These are phyloP conservation scores for Enteromius anoplus DNA, from an alignment of 2,797 vertebrate species.

Conservation along the genomic window DNA sequence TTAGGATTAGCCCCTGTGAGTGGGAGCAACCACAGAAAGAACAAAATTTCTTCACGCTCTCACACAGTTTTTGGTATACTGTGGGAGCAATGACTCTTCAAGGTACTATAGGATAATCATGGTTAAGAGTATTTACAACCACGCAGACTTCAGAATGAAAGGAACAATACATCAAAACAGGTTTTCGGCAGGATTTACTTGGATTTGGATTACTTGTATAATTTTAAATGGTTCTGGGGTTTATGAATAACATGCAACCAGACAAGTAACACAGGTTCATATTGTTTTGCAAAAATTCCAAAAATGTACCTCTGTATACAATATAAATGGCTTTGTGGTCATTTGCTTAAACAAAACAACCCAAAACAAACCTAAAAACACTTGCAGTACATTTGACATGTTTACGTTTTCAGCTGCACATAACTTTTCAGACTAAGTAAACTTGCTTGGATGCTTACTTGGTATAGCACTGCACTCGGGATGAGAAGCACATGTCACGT, in stretches of 20 bases:
- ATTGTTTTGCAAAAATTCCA: neutral
- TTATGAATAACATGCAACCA: neutral
- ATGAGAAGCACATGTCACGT: neutral
- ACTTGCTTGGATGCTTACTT: neutral
- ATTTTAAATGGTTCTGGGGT: neutral
- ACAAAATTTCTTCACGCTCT: conserved; percentile 80
- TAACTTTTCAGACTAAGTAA: neutral
- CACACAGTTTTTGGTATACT: conserved; percentile 91
- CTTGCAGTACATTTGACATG: neutral
- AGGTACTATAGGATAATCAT: conserved; percentile 71
- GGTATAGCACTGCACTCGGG: neutral
- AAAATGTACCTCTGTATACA: neutral
- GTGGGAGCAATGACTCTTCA: conserved; percentile 85
- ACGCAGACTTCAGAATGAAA: neutral
- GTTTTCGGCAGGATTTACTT: neutral
- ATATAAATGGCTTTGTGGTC: neutral
- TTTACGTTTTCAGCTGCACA: neutral
- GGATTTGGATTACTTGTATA: neutral
- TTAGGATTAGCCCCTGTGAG: conserved; percentile 82
- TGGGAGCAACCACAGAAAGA: conserved; percentile 82
- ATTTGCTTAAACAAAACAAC: neutral
- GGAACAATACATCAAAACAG: conserved; percentile 2
- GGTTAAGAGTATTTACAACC: neutral
- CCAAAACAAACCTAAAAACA: neutral
- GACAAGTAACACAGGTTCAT: neutral